A percentile compares a stretch with the other conserved stretches of the same genome.
phyloP scores from a whole-genome alignment of 2,113 vertebrate species.

The Myiagra hebetior region DNA sequence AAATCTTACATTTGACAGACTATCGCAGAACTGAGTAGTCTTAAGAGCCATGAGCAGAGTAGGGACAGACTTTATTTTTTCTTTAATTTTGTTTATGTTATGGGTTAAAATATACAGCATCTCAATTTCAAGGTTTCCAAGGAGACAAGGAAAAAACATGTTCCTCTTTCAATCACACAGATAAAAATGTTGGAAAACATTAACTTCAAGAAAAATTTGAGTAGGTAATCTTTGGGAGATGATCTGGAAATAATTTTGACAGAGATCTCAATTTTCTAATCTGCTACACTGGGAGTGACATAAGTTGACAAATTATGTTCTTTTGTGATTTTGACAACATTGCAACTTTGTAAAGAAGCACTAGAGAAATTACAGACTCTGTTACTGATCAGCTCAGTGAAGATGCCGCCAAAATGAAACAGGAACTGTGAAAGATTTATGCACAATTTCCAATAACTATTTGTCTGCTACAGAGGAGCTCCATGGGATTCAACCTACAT shows the following conservation, averaged over 20 bases:
- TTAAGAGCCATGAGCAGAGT: neutral
- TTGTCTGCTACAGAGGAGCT: neutral
- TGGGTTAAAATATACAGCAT: neutral
- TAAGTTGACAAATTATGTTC: neutral
- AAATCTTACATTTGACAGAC: neutral
- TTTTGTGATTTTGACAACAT: slow-evolving; percentile 10
- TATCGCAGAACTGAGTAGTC: neutral
- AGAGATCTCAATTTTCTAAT: slow-evolving; percentile 9
- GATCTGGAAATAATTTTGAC: slow-evolving; percentile 18
- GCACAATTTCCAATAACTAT: neutral
- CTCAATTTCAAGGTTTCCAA: neutral
- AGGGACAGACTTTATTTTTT: neutral
- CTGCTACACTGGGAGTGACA: neutral
- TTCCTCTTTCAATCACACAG: neutral
- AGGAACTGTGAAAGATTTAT: neutral
- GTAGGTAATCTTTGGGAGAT: neutral
- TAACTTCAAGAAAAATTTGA: neutral
- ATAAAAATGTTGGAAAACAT: neutral
- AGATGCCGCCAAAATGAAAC: neutral
- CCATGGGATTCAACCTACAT: neutral
- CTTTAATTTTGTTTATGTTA: neutral
- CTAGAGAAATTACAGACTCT: neutral
- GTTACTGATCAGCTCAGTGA: neutral
- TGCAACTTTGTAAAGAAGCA: neutral
- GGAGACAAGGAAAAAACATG: neutral